Evolutionary conservation across 2,888 invertebrate genomes (phyloP).

Genomic region (Catocala sponsa): DNA sequence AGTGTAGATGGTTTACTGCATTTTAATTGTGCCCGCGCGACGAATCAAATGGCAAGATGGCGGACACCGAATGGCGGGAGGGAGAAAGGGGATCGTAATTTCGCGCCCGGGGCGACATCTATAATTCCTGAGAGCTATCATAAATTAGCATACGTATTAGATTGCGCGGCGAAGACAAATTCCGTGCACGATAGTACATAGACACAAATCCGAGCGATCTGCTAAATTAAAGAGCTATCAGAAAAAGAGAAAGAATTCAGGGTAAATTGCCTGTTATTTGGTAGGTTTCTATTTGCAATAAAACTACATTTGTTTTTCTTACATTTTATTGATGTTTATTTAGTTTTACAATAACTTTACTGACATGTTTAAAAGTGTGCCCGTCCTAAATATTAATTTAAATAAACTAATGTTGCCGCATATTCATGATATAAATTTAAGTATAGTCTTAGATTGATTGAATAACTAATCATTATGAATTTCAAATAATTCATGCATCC

Average conservation of each 20-base stretch:
- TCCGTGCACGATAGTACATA: constrained; percentile 72
- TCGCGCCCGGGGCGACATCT: constrained; percentile 81
- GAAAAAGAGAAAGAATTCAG: constrained; percentile 24
- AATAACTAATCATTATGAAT: no score
- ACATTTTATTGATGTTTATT: no score
- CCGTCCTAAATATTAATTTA: no score
- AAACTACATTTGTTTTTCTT: no score
- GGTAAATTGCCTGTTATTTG: no score
- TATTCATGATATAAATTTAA: no score
- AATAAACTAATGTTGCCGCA: no score
- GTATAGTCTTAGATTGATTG: no score
- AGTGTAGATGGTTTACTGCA: constrained; percentile 45
- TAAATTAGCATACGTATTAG: constrained; percentile 87
- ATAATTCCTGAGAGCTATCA: constrained; percentile 83
- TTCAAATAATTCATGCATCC: no score
- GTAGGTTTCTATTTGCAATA: no score
- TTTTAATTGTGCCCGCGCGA: constrained; percentile 67
- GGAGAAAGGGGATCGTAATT: constrained; percentile 72
- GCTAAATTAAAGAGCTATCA: constrained; percentile 57
- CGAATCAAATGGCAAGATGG: constrained; percentile 81
- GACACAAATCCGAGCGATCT: constrained; percentile 59
- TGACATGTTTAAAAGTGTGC: no score
- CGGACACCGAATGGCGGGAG: constrained; percentile 58
- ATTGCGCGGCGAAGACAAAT: constrained; percentile 72
- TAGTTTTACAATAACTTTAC: no score